Evolutionary conservation across 2,888 invertebrate species (phyloP), one percentile per base, ranked within the genome.

Genomic region (Dryadula phaetusa): DNA sequence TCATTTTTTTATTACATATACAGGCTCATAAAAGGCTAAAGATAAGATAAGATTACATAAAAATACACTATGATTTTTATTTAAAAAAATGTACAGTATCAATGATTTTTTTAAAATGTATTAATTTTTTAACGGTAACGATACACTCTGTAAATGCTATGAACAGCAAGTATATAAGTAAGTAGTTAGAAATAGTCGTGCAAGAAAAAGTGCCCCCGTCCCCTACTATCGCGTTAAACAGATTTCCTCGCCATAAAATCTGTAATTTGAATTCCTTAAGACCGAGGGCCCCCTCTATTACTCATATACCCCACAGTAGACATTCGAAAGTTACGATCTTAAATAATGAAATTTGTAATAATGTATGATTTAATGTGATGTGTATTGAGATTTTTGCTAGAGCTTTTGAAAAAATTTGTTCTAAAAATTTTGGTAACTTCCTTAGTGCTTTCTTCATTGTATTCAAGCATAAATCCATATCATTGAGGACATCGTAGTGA

Each of bases 221-320:
- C 76, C 76, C 74, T 60, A 65, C 67, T 12, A 49, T 44, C 76
- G 75, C 85, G 83, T 88, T 87, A 90, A 88, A 83, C 90, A 89
- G 90, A 91, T 91, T 90, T 91, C 78, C 68, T 77, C 80, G 81
- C 83, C 88, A 85, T 91, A 90, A 91, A 91, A 91, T 83, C 82
- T 81, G 86, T 88, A 91, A 92, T 92, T 92, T 90, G 90, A 90
- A 92, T 92, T 91, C 91, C 90, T 86, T 82, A 83, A 84, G 87
- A 72, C 69, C 69, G 76, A 75, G 82, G 79, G 78, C 76, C 67
- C 66, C 71, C 74, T 74, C 76, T 75, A 75, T 78, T 77, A 74
- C 76, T 81, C 80, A 76, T 79, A 78, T 77, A 77, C 28, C 42
- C 12, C n/a, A 25, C 28, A 12, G 25, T 28, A 18, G 42, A 42